Base-by-base conservation (phyloP, 2,797 vertebrate genomes). In the Bufotes viridis region DNA sequence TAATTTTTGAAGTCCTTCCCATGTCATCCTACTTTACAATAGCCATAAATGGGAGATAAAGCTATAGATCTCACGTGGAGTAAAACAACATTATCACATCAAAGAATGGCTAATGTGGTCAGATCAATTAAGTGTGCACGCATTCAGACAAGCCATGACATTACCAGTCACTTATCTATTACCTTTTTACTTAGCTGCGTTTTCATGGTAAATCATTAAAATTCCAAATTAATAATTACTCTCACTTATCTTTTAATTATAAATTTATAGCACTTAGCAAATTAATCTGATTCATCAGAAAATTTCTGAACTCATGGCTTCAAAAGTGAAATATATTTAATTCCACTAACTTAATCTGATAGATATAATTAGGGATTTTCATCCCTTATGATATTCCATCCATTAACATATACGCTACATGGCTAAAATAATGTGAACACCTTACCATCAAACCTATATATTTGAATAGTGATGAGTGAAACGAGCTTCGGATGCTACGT, bases 11-110 rank as follows among this genome's bases (percentile, higher is more conserved):
- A 58, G 67, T 58, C 12, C 82, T 60, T 11, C 81, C 57, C 80
- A 74, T 81, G 57, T 42, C 49, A 24, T 75, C 1, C 22, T 80
- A 49, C 29, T 86, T 82, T 82, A 89, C 78, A 80, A 61, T 22
- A 26, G 84, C 20, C 61, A 78, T 86, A 89, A 89, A 89, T 67
- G 24, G 8, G 65, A 80, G 87, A 88, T 74, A 85, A 88, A 79
- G 18, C n/a, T 58, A n/a, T 42, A 76, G 34, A 55, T 63, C 18
- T 58, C 49, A 76, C 69, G 65, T 24, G 61, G 29, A 81, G 69
- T 49, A 60, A 65, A 82, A 55, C 49, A 81, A 58, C 76, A 53
- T 29, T 80, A 80, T 85, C 58, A 78, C 81, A 78, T 81, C 14
- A 67, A 24, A 86, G 81, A 42, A 60, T 76, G 49, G 67, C 65